phyloP scores from a whole-genome alignment of 2,113 vertebrate species.

The Dendropsophus ebraccatus region DNA sequence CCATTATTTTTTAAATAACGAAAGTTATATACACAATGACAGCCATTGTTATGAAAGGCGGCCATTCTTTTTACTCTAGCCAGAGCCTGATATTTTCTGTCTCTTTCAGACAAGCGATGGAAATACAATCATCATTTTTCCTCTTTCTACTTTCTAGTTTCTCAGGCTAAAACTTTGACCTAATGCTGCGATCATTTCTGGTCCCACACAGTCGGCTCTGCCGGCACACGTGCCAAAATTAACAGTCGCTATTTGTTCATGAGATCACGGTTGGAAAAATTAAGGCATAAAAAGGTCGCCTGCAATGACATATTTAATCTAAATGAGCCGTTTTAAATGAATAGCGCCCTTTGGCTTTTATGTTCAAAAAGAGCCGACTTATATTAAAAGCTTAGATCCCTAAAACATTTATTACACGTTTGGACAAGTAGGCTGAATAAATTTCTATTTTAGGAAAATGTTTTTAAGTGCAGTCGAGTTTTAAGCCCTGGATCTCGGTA shows the following conservation, averaged over 20 bases:
- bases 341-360: constrained; percentile 34
- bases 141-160: background rate
- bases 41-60: too few species aligned
- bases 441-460: constrained; percentile 16
- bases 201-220: constrained; percentile 17
- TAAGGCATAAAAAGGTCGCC: constrained; percentile 33
- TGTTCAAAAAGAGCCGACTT: constrained; percentile 30
- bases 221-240: constrained; percentile 38
- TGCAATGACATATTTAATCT: constrained; percentile 45
- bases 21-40: too few species aligned
- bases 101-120: background rate
- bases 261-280: constrained; percentile 58
- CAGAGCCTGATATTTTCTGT: background rate
- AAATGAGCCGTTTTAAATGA: constrained; percentile 46
- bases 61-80: background rate
- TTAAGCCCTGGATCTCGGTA: background rate
- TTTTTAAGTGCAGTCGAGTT: background rate
- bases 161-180: constrained; percentile 2
- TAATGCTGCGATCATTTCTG: constrained; percentile 28
- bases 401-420: constrained; percentile 14
- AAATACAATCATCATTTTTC: constrained; percentile 45
- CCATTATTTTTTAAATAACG: too few species aligned
- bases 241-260: constrained; percentile 56
- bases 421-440: constrained; percentile 25
- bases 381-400: constrained; percentile 26